Percentiles rank a stretch among this genome's conserved stretches.
These are phyloP conservation scores for Spheniscus mendiculus DNA, from an alignment of 2,113 vertebrate species.

Conservation along the genomic window DNA sequence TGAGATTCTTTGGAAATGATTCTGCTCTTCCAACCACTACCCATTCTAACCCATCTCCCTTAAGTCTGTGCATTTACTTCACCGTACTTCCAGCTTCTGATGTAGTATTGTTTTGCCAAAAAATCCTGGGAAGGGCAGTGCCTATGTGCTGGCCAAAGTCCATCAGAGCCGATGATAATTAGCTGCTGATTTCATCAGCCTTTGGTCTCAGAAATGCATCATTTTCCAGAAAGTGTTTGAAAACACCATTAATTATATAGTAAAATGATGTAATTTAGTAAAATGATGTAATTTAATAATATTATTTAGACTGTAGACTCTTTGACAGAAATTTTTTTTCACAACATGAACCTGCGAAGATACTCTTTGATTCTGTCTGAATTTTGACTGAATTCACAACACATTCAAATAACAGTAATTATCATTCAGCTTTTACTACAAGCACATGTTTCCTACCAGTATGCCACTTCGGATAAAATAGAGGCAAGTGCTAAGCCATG, in stretches of 20 bases:
- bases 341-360: neutral
- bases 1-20: neutral
- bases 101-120: neutral
- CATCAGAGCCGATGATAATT: constrained; percentile 5
- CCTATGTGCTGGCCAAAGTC: neutral
- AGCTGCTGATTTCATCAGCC: constrained; percentile 15
- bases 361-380: constrained; percentile 10
- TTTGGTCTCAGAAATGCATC: constrained; percentile 34
- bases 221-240: constrained; percentile 27
- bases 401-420: neutral
- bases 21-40: neutral
- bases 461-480: neutral
- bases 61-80: neutral
- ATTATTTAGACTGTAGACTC: neutral
- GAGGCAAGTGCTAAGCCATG: neutral
- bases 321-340: neutral
- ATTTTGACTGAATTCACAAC: constrained; percentile 17
- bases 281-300: constrained; percentile 3
- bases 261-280: constrained; percentile 52
- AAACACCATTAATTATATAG: constrained; percentile 43
- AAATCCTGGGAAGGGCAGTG: neutral
- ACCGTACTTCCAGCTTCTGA: neutral
- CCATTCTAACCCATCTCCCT: neutral
- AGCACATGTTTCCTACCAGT: neutral
- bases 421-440: neutral